Evolutionary conservation across 2,113 vertebrate genomes (phyloP).

Genomic region (Pangasianodon gigas): DNA sequence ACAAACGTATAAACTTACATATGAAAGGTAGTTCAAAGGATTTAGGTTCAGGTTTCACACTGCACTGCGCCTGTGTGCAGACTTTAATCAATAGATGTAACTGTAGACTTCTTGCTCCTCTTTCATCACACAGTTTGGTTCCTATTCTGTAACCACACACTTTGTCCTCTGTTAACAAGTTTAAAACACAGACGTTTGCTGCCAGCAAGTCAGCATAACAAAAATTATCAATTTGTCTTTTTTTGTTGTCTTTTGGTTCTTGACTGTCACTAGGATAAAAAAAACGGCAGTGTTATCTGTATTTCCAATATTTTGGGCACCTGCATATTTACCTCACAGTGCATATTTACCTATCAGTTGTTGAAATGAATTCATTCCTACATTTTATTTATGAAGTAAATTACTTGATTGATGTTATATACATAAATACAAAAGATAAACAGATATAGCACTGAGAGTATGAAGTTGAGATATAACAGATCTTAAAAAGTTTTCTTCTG

Average conservation of each 20-base stretch:
- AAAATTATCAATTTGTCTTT: neutral
- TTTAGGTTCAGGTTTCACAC: slow-evolving; percentile 24
- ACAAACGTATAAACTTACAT: slow-evolving; percentile 11
- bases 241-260: neutral
- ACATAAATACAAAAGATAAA: neutral
- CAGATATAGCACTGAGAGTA: neutral
- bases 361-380: neutral
- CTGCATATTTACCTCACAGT: neutral
- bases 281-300: no score
- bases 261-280: neutral
- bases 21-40: slow-evolving; percentile 29
- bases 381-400: neutral
- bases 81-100: slow-evolving; percentile 52
- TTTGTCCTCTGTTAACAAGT: slow-evolving; percentile 7
- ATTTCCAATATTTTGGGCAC: neutral
- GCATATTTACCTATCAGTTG: neutral
- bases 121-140: slow-evolving; percentile 15
- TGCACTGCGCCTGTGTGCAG: slow-evolving; percentile 23
- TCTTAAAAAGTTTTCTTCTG: neutral
- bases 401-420: neutral
- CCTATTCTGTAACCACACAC: slow-evolving; percentile 27
- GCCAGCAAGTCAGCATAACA: neutral
- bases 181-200: neutral
- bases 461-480: neutral
- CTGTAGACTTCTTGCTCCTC: slow-evolving; percentile 34